Evolutionary conservation across 2,113 vertebrate genomes (phyloP).

Genomic region (Cyphomyrus discorhynchus): DNA sequence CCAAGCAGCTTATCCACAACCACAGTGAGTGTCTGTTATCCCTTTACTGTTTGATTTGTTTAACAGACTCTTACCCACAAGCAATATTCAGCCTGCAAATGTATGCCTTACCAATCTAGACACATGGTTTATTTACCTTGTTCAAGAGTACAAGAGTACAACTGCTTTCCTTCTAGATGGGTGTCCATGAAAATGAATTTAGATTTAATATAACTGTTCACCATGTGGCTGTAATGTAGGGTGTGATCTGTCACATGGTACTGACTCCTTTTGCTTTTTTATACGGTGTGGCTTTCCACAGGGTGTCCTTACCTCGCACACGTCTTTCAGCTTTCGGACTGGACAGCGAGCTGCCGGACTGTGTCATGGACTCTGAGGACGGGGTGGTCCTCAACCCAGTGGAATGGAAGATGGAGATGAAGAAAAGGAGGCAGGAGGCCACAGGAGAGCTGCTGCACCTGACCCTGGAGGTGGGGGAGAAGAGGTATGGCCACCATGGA

Average conservation of each 20-base stretch:
- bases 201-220: not conserved
- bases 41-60: not conserved
- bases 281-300: not conserved
- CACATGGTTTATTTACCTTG: not conserved
- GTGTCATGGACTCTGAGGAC: slow-evolving; percentile 91
- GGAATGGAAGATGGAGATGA: slow-evolving; percentile 90
- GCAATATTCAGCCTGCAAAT: not conserved
- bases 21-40: slow-evolving; percentile 69
- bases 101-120: not conserved
- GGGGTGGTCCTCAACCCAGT: slow-evolving; percentile 81
- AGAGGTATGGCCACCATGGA: slow-evolving; percentile 60
- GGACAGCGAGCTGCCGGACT: slow-evolving; percentile 84
- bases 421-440: slow-evolving; percentile 83
- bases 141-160: not conserved
- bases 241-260: not conserved
- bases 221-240: not conserved
- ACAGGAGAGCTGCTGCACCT: slow-evolving; percentile 85
- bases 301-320: not conserved
- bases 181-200: not conserved
- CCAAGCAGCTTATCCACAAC: slow-evolving; percentile 89
- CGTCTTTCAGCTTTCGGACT: slow-evolving; percentile 70
- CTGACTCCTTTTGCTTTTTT: not conserved
- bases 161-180: not conserved
- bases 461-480: slow-evolving; percentile 83
- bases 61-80: not conserved